These are phyloP conservation scores for Leptopilina drosophilae DNA, from an alignment of 2,888 invertebrate species.

Conservation along the genomic window DNA sequence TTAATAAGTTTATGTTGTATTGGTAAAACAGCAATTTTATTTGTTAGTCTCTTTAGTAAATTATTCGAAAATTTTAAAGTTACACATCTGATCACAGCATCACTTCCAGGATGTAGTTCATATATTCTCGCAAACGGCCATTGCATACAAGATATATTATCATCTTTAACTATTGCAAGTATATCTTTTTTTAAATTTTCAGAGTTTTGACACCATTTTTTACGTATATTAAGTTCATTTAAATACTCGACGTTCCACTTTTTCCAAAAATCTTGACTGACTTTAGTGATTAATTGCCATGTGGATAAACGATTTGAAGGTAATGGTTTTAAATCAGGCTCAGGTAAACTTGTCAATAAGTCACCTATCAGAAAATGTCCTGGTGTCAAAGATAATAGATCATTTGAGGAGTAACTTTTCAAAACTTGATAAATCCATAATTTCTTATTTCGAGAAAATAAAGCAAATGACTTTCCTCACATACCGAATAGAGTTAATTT, in stretches of 20 bases:
- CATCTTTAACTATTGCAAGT: neutral
- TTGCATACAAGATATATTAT: neutral
- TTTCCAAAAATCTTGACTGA: slow-evolving; percentile 56
- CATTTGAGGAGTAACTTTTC: neutral
- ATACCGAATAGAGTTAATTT: too few relatives aligned
- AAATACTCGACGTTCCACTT: slow-evolving; percentile 17
- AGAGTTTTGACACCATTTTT: neutral
- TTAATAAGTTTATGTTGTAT: neutral
- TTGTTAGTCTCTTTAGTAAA: neutral
- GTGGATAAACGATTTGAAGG: neutral
- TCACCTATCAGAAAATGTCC: neutral
- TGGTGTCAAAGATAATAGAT: neutral
- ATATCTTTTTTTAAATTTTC: neutral
- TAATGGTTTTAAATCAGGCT: neutral
- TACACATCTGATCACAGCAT: neutral
- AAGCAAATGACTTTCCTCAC: too few relatives aligned
- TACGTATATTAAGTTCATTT: neutral
- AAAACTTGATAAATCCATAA: too few relatives aligned
- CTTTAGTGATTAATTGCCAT: neutral
- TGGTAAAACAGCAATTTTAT: neutral
- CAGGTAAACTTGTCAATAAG: neutral
- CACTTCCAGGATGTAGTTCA: neutral
- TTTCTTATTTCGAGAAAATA: too few relatives aligned
- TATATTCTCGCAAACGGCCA: neutral
- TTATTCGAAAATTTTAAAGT: neutral